Base-by-base conservation (phyloP, 2,888 invertebrate genomes). In the Drosophila mettleri region DNA sequence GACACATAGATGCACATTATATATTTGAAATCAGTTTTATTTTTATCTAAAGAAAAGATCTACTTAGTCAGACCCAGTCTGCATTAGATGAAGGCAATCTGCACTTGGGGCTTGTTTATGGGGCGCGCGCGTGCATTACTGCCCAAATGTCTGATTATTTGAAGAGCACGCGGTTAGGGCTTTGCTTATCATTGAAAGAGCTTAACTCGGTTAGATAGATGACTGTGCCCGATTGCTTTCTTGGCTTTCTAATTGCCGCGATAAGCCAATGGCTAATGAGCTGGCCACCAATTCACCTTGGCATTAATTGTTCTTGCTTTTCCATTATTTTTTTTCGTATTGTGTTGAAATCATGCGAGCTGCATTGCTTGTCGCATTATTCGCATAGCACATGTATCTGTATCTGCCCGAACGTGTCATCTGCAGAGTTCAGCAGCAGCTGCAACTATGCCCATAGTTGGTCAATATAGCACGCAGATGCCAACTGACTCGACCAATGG, bases 401-500 rank as follows among this genome's bases (percentile, higher is more conserved):
- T 60, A 75, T 75, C 66, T 69, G 57, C 14, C 20, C 7, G 59
- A 34, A 78, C 78, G 78, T 78, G 78, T 60, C 58, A 31, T 64
- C 59, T 41, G 18, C 2, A 59, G 18, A 73, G 55, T 66, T 74
- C 60, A 49, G 8, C 61, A 60, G 62, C 61, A 49, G 72, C 57
- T 54, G 48, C 34, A 31, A 31, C 31, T 52, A 16, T 69, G 36
- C 16, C 60, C 55, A 74, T 60, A 75, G 49, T 71, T 75, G 67
- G 70, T 59, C 71, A 71, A 69, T 59, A 67, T 59, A 67, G 74
- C 80, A 79, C 76, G 78, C 67, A 69, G 69, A 73, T 72, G 60
- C 14, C 62, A 60, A 68, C 51, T 71, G 74, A 74, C 62, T 62
- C 43, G 70, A 49, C 48, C 60, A 53, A 22, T 57, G 77, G 71